Evolutionary conservation across 1,140 invertebrate species (phyloP).

Genomic region (Diuraphis noxia): DNA sequence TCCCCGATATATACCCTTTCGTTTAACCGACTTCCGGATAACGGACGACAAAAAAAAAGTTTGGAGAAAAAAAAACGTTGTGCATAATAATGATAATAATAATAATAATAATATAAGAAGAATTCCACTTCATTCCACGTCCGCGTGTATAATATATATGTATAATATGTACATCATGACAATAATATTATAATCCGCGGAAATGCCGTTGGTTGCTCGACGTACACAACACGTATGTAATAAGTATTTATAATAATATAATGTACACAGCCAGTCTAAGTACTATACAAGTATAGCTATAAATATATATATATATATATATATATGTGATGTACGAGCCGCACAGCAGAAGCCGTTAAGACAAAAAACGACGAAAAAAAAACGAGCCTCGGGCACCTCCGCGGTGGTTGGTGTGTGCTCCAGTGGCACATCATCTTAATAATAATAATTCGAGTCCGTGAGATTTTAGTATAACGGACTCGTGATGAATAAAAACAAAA

Average conservation of each 20-base stretch:
- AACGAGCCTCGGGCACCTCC: not conserved
- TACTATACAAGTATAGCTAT: not conserved
- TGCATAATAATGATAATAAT: not conserved
- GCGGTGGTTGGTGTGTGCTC: not conserved
- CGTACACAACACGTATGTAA: not conserved
- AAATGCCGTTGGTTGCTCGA: no score
- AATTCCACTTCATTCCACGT: not conserved
- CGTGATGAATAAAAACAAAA: not conserved
- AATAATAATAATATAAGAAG: not conserved
- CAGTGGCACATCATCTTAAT: not conserved
- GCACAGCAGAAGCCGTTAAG: conserved; percentile 36
- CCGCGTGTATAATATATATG: not conserved
- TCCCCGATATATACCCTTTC: not conserved
- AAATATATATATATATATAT: no score
- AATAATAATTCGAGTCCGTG: conserved; percentile 46
- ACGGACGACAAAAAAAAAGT: not conserved
- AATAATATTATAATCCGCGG: not conserved
- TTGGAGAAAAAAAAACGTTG: not conserved
- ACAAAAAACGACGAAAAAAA: conserved; percentile 18
- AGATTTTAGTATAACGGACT: conserved; percentile 32
- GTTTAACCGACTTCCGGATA: not conserved
- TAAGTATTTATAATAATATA: not conserved
- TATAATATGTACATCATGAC: not conserved
- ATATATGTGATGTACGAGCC: not conserved
- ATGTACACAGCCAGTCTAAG: not conserved